Percentiles rank a stretch among this genome's conserved stretches.
phyloP scores from a whole-genome alignment of 2,113 vertebrate genomes.

The Leucoraja erinaceus region DNA sequence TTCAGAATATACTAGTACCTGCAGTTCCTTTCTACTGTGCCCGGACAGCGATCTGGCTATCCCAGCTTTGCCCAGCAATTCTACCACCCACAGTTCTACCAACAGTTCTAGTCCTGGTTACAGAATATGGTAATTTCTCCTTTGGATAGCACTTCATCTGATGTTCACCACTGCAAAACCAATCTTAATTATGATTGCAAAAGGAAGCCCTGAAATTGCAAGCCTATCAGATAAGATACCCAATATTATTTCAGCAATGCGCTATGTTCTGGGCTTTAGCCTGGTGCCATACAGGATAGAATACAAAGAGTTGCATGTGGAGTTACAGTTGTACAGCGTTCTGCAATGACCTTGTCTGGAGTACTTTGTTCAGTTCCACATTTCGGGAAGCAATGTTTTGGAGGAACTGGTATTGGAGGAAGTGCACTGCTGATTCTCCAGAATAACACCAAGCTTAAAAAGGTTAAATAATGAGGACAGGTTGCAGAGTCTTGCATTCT shows the following conservation, averaged over 20 bases:
- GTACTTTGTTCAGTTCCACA: background rate
- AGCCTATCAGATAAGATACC: background rate
- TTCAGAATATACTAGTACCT: no score
- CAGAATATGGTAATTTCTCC: no score
- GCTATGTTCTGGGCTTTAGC: no score
- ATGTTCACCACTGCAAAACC: background rate
- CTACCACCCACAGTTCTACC: no score
- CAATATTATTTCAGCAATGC: background rate
- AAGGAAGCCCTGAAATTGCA: background rate
- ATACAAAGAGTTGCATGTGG: no score
- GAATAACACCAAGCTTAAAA: background rate
- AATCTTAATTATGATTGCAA: background rate
- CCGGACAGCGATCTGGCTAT: background rate
- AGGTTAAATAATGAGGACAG: background rate
- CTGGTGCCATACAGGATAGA: no score
- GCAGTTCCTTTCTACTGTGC: no score
- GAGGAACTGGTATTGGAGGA: background rate
- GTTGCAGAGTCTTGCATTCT: background rate
- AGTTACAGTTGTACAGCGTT: no score
- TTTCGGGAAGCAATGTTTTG: background rate
- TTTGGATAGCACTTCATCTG: no score
- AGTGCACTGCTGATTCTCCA: background rate
- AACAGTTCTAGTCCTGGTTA: no score
- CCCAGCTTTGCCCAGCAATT: background rate
- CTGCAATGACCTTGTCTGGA: no score